phyloP scores from a whole-genome alignment of 2,797 vertebrate genomes.

The Alca torda region DNA sequence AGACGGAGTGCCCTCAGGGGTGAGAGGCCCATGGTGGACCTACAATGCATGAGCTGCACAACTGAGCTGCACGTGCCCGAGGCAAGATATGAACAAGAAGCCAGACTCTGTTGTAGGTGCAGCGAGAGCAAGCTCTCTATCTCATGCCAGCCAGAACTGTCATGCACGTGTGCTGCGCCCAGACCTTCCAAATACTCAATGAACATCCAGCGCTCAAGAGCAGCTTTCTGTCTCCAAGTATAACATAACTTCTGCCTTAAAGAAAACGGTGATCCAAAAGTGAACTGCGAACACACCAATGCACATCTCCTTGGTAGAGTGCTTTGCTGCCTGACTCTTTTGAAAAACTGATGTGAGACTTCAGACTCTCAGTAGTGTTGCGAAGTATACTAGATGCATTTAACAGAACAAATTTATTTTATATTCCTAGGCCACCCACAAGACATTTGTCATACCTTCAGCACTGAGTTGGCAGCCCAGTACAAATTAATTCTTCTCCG shows the following conservation, averaged over 20 bases:
- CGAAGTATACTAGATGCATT: background rate
- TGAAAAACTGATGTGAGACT: background rate
- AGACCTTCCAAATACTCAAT: fast-evolving
- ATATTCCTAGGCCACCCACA: background rate
- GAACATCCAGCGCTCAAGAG: background rate
- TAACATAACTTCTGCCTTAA: fast-evolving
- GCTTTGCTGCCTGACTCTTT: background rate
- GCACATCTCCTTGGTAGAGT: background rate
- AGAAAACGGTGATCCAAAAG: background rate
- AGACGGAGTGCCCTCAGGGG: background rate
- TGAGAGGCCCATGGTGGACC: background rate
- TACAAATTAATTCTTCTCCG: background rate
- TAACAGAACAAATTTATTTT: background rate
- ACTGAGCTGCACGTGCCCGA: fast-evolving
- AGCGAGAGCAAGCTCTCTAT: fast-evolving
- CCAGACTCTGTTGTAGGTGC: fast-evolving
- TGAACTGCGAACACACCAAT: background rate
- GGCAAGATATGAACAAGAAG: fast-evolving
- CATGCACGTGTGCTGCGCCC: background rate
- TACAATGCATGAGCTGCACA: fast-evolving
- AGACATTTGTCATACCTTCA: background rate
- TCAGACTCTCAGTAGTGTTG: background rate
- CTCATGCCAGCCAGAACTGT: background rate
- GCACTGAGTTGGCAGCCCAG: background rate
- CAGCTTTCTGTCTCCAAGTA: background rate